Base-by-base conservation (phyloP, 2,888 invertebrate genomes). In the Ormyrus rosae region DNA sequence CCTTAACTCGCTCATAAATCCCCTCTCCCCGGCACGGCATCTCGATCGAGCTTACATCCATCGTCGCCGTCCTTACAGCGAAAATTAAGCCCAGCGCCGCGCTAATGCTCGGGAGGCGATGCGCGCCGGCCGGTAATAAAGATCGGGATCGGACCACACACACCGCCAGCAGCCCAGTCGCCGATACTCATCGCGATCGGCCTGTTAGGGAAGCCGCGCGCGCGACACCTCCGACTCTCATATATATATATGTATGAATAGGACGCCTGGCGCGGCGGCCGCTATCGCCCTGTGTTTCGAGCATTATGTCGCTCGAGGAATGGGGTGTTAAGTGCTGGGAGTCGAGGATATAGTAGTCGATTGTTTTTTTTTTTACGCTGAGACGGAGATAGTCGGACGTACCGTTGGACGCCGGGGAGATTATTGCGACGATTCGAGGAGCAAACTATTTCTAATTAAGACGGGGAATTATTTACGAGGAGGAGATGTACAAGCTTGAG, bases 61-160 rank as follows among this genome's bases (percentile, higher is more conserved):
- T 34, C 60, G 6, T 19, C 34, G 6, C 46, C 11, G 11, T 4
- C 45, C 11, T 46, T 63, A 46, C 46, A 6, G 46, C 48, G 46
- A 63, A 63, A 34, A 34, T 34, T 34, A 34, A 19, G 60, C 19
- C 63, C 10, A 5, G 34, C 7, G 61, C 8, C 2, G 0, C 19
- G 45, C 34, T 9, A 34, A 19, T 13, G 58, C 58, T 7, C 13
- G 13, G 13, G 7, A 2, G 7, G 19, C 58, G 53, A 9, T 19
- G 72, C 53, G 72, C 53, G 73, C 63, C 56, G 13, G 58, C 55
- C 19, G 50, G 46, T 70, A 72, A 73, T 73, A 68, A 71, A 76
- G 80, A 76, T 80, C 76, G 71, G 63, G 63, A 80, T 80, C 61
- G 46, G 80, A 80, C 65, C 65, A 67, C 75, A 70, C 77, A 60